phyloP scores from a whole-genome alignment of 2,888 invertebrate species.

The Doris montereyensis region DNA sequence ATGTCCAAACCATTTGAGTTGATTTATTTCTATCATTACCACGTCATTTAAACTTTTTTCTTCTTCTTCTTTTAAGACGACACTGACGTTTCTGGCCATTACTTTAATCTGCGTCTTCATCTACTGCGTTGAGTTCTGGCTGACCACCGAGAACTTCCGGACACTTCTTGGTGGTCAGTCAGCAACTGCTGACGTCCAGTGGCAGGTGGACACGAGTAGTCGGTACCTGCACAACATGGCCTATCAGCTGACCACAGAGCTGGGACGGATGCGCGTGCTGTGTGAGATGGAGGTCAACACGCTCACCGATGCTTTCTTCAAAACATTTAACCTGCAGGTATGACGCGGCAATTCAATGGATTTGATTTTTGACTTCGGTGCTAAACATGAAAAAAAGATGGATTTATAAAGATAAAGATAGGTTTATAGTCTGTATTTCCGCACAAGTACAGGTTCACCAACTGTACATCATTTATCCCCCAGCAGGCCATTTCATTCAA shows the following conservation, averaged over 20 bases:
- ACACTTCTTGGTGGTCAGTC: conserved; percentile 47
- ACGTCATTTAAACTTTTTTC: too few species aligned
- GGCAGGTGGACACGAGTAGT: conserved; percentile 35
- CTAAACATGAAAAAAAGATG: too few species aligned
- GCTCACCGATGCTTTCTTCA: conserved; percentile 34
- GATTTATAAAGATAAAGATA: too few species aligned
- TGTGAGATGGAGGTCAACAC: conserved; percentile 34
- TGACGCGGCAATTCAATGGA: neutral
- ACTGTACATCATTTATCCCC: too few species aligned
- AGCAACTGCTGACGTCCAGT: conserved; percentile 44
- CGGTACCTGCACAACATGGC: conserved; percentile 35
- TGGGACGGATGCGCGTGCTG: conserved; percentile 25
- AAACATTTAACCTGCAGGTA: conserved; percentile 37
- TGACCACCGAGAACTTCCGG: conserved; percentile 45
- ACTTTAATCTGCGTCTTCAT: conserved; percentile 45
- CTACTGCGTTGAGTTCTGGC: conserved; percentile 45
- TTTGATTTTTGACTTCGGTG: too few species aligned
- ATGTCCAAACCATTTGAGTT: too few species aligned
- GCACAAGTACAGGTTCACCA: too few species aligned
- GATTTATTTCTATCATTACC: too few species aligned
- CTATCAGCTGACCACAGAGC: conserved; percentile 22
- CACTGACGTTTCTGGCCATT: conserved; percentile 28
- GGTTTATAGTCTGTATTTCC: too few species aligned
- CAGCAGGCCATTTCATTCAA: too few species aligned
- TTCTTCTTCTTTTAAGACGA: too few species aligned